Conservation (phyloP, 2,113 vertebrate species). For the Monopterus albus region DNA sequence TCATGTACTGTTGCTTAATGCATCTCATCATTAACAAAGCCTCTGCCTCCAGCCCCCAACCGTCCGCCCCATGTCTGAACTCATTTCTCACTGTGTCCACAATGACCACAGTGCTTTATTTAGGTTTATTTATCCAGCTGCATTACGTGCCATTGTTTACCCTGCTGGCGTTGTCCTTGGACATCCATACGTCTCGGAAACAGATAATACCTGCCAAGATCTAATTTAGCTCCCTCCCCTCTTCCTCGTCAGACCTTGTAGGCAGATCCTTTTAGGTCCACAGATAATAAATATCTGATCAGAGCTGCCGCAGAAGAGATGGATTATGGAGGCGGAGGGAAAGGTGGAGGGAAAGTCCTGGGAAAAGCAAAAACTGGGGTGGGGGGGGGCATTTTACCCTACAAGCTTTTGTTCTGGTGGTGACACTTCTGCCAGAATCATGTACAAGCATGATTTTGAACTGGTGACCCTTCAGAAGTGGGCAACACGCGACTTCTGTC, state of each 20-base stretch:
- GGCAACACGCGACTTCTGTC: too few species aligned
- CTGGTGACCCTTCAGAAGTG: too few species aligned
- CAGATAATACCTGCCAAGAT: slow-evolving; percentile 80
- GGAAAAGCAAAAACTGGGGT: slow-evolving; percentile 4
- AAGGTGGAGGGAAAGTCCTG: background rate
- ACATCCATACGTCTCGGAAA: slow-evolving; percentile 74
- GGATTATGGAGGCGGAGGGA: slow-evolving; percentile 32
- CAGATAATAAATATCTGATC: slow-evolving; percentile 73
- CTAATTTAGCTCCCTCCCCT: slow-evolving; percentile 59
- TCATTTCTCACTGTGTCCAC: slow-evolving; percentile 58
- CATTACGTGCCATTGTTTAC: slow-evolving; percentile 73
- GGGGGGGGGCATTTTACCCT: background rate
- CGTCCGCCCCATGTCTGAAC: slow-evolving; percentile 12
- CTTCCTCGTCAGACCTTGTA: slow-evolving; percentile 64
- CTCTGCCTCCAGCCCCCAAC: too few species aligned
- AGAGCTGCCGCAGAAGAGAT: slow-evolving; percentile 39
- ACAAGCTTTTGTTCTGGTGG: too few species aligned
- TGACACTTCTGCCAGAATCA: too few species aligned
- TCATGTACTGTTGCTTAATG: background rate
- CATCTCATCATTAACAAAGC: slow-evolving; percentile 8
- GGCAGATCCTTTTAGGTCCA: slow-evolving; percentile 62
- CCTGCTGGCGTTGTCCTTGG: slow-evolving; percentile 73
- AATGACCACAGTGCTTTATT: slow-evolving; percentile 14
- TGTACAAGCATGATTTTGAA: too few species aligned
- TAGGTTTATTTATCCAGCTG: slow-evolving; percentile 61